Conservation (phyloP, 2,888 invertebrate genomes). For the Cynaeus angustus region DNA sequence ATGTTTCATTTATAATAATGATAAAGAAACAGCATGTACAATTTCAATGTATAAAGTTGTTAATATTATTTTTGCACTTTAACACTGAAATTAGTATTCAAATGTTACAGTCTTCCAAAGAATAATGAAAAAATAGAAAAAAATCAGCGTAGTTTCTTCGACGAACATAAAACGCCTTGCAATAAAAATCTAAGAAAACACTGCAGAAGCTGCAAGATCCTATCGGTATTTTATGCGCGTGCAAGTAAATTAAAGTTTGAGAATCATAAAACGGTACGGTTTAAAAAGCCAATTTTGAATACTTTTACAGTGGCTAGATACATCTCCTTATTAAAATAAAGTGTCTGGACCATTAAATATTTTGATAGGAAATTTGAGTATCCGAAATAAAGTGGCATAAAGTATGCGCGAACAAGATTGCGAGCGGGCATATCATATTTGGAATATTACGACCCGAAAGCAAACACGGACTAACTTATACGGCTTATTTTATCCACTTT, state of each 20-base stretch:
- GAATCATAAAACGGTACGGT: conserved; percentile 15
- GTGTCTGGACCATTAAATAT: conserved; percentile 25
- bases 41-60: no score
- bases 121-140: no score
- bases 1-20: no score
- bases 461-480: conserved; percentile 52
- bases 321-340: conserved; percentile 29
- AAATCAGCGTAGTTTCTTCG: no score
- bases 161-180: neutral
- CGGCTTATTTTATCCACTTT: conserved; percentile 52
- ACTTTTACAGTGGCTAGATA: conserved; percentile 24
- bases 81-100: no score
- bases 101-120: no score
- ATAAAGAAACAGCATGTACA: no score
- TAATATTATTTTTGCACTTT: no score
- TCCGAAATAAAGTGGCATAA: conserved; percentile 33
- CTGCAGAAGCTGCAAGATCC: neutral
- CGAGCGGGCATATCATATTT: conserved; percentile 46
- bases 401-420: conserved; percentile 47
- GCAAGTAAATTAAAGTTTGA: conserved; percentile 32
- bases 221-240: conserved; percentile 10
- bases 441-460: conserved; percentile 48
- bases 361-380: conserved; percentile 30
- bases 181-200: conserved; percentile 8
- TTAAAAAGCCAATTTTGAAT: conserved; percentile 23